phyloP scores from a whole-genome alignment of 2,888 invertebrate genomes.

The Oscheius sp. region DNA sequence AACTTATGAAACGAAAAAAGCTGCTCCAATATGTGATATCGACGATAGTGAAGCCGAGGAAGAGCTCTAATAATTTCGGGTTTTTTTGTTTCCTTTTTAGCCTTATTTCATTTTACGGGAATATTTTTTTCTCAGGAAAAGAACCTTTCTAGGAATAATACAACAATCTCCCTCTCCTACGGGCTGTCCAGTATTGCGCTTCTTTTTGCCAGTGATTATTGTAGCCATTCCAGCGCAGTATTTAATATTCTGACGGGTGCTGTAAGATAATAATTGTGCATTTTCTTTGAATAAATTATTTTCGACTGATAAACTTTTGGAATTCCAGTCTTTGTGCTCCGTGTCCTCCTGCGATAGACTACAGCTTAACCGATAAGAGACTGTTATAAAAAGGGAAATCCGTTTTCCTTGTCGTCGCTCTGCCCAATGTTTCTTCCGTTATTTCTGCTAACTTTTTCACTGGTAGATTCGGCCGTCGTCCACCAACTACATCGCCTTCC shows the following conservation, averaged over 20 bases:
- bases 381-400: too few relatives aligned
- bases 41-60: constrained; percentile 29
- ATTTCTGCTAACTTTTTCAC: background rate
- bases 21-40: constrained; percentile 14
- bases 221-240: constrained; percentile 15
- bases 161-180: background rate
- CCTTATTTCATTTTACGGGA: constrained; percentile 17
- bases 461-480: background rate
- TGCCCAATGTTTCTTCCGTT: background rate
- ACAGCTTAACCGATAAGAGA: too few relatives aligned
- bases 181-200: constrained; percentile 20
- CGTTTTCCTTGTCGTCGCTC: background rate
- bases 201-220: constrained; percentile 11
- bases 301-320: background rate
- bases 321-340: background rate
- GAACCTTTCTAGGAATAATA: background rate
- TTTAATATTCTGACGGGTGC: constrained; percentile 26
- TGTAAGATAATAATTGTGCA: constrained; percentile 14
- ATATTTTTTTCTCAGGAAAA: constrained; percentile 1
- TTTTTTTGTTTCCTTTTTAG: background rate
- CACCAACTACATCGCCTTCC: background rate
- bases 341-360: background rate
- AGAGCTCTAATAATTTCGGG: background rate
- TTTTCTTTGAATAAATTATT: constrained; percentile 9
- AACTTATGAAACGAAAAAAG: constrained; percentile 8